phyloP scores from a whole-genome alignment of 2,113 vertebrate species.

The Oncorhynchus kisutch region DNA sequence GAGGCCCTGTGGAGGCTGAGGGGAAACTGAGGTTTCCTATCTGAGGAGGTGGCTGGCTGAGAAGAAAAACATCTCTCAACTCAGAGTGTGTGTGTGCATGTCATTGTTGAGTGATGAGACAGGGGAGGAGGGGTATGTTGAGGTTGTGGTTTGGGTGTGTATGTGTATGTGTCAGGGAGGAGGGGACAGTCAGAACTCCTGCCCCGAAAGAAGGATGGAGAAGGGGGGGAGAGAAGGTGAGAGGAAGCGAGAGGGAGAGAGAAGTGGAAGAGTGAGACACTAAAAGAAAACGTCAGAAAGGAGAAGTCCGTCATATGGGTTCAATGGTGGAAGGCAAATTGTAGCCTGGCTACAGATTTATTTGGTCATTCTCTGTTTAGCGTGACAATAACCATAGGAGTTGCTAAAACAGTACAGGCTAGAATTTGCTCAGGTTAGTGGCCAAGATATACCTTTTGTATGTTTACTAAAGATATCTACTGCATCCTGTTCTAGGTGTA shows the following conservation, averaged over 20 bases:
- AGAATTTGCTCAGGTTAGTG: too few species aligned
- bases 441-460: slow-evolving; percentile 51
- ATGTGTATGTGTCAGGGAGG: slow-evolving; percentile 53
- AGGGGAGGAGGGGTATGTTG: slow-evolving; percentile 7
- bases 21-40: slow-evolving; percentile 80
- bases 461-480: too few species aligned
- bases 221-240: neutral
- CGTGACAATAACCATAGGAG: slow-evolving; percentile 24
- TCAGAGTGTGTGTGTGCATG: slow-evolving; percentile 38
- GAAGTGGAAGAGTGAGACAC: neutral
- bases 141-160: slow-evolving; percentile 46
- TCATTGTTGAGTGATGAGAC: slow-evolving; percentile 36
- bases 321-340: neutral
- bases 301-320: neutral
- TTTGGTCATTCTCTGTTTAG: too few species aligned
- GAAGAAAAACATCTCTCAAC: slow-evolving; percentile 57
- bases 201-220: neutral
- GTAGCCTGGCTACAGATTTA: neutral
- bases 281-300: neutral
- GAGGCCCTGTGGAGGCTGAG: slow-evolving; percentile 56
- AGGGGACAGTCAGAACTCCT: slow-evolving; percentile 37
- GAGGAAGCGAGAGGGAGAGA: slow-evolving; percentile 10
- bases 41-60: slow-evolving; percentile 66
- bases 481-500: slow-evolving; percentile 46
- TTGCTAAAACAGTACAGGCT: slow-evolving; percentile 23